Evolutionary conservation across 2,113 vertebrate genomes (phyloP).

Genomic region (Tauraco erythrolophus): DNA sequence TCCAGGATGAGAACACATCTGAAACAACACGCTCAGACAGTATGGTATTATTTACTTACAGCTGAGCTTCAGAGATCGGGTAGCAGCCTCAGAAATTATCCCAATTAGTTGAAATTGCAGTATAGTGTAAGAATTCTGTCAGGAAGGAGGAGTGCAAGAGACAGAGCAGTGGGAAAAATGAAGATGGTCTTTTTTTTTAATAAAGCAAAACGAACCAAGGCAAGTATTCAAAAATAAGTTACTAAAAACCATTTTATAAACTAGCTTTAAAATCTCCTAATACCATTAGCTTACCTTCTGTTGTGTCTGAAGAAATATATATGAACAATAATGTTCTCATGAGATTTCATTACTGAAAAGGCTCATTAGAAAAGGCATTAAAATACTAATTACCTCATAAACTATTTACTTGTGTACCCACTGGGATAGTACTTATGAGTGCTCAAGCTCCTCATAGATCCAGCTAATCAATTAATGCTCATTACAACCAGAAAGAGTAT

Average conservation of each 20-base stretch:
- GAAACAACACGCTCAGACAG: slow-evolving; percentile 63
- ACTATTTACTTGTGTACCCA: slow-evolving; percentile 92
- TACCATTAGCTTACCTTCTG: slow-evolving; percentile 66
- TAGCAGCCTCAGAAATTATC: slow-evolving; percentile 59
- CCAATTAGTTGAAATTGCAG: slow-evolving; percentile 60
- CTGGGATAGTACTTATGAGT: slow-evolving; percentile 88
- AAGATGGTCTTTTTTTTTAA: neutral
- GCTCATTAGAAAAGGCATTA: slow-evolving; percentile 87
- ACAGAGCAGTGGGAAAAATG: neutral
- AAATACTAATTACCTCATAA: slow-evolving; percentile 94
- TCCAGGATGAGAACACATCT: slow-evolving; percentile 70
- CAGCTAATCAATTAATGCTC: slow-evolving; percentile 97
- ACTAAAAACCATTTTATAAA: slow-evolving; percentile 64
- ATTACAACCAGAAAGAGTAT: slow-evolving; percentile 84
- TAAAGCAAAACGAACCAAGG: slow-evolving; percentile 14
- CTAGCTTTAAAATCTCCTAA: slow-evolving; percentile 57
- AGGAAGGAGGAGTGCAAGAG: neutral
- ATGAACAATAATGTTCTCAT: slow-evolving; percentile 78
- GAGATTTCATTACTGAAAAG: slow-evolving; percentile 87
- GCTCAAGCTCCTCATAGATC: slow-evolving; percentile 86
- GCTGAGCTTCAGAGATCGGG: slow-evolving; percentile 35
- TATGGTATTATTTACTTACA: slow-evolving; percentile 70
- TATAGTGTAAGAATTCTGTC: slow-evolving; percentile 20
- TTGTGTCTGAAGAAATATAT: slow-evolving; percentile 76
- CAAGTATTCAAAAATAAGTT: slow-evolving; percentile 62